Evolutionary conservation across 2,113 vertebrate species (phyloP).

Genomic region (Columba janthina): DNA sequence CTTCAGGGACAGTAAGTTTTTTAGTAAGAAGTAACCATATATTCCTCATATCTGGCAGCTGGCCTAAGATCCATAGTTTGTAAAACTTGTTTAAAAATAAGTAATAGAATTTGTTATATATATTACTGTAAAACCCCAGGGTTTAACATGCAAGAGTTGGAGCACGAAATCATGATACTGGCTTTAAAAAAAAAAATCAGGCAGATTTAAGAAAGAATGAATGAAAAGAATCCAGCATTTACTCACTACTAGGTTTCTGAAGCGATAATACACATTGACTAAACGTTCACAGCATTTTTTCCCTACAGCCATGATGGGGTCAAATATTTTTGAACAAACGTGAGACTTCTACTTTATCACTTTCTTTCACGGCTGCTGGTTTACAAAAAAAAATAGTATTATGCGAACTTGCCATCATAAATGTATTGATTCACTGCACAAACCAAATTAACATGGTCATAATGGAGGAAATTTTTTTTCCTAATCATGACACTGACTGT

Average conservation of each 20-base stretch:
- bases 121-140: neutral
- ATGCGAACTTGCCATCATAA: neutral
- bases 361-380: neutral
- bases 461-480: neutral
- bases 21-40: slow-evolving; percentile 23
- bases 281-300: neutral
- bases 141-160: neutral
- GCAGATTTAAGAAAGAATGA: slow-evolving; percentile 1
- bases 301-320: neutral
- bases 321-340: neutral
- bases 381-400: neutral
- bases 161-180: neutral
- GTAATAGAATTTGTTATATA: neutral
- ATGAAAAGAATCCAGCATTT: neutral
- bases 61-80: neutral
- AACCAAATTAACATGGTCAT: neutral
- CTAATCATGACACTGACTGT: neutral
- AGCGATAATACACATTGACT: neutral
- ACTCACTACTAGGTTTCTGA: neutral
- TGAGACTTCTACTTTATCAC: neutral
- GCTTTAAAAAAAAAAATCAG: neutral
- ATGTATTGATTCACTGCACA: neutral
- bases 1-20: neutral
- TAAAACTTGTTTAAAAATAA: slow-evolving; percentile 16
- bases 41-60: slow-evolving; percentile 36